Evolutionary conservation across 2,888 invertebrate species (phyloP), one percentile per base, ranked within the genome.

Genomic region (Lycia hirtaria): DNA sequence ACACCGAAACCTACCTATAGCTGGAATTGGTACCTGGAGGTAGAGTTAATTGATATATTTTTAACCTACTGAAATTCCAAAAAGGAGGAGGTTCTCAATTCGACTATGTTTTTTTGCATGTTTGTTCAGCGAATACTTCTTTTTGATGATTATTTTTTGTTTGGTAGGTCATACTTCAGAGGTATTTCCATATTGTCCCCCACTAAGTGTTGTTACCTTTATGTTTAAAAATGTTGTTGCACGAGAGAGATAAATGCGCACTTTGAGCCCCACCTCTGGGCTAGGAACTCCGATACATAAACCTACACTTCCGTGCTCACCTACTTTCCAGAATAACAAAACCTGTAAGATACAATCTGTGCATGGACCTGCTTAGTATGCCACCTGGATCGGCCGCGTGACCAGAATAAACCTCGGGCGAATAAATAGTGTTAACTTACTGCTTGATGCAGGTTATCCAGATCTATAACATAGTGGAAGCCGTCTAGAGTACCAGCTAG

Each of bases 251-350:
- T n/a, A n/a, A n/a, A n/a, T n/a, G n/a, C n/a, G n/a, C n/a, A 24
- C 9, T 24, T 24, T 1, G 9, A 22, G 22, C 12, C 1, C 9
- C 14, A 22, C 15, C 19, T 12, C 30, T 30, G 32, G 44, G 44
- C 20, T 30, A 30, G 30, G 30, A 41, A 15, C 7, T 30, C 2
- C 24, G 26, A n/a, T 43, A 33, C 32, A 44, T 49, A 24, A 20
- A 17, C 51, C 17, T 32, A 10, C 43, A 44, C 26, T 37, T 45
- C 52, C 54, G 22, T 22, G 51, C 26, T 38, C 20, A 41, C 26
- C 54, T 30, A 17, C 56, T 64, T 66, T 64, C 57, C 62, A 49
- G 73, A 78, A 77, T 75, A 71, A 62, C 56, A 57, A 63, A 62
- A 44, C 54, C 47, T 26, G 15, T 24, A 65, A 69, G 71, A 73